phyloP scores from a whole-genome alignment of 2,113 vertebrate species.

The Paramormyrops kingsleyae region DNA sequence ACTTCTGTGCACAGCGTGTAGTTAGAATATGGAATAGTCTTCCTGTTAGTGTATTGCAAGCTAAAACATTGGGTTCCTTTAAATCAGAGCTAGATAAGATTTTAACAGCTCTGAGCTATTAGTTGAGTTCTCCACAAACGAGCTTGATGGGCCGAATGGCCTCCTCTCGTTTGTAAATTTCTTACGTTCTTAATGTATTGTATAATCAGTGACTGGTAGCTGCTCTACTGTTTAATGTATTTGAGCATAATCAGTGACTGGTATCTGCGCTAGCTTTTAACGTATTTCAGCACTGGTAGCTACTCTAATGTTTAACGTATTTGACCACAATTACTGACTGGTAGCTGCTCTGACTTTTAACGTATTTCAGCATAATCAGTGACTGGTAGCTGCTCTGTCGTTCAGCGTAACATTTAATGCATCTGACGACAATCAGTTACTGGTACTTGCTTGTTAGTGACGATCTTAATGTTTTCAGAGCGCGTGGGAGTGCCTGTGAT shows the following conservation, averaged over 20 bases:
- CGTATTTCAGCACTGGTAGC: not conserved
- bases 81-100: no score
- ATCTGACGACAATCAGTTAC: not conserved
- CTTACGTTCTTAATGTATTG: not conserved
- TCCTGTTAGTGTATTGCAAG: no score
- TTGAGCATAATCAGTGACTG: not conserved
- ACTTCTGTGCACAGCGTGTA: no score
- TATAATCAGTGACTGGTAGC: not conserved
- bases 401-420: not conserved
- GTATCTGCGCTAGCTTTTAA: not conserved
- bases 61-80: no score
- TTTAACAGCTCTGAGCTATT: no score
- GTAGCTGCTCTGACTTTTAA: not conserved
- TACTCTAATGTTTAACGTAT: not conserved
- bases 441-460: not conserved
- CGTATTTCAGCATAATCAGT: not conserved
- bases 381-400: not conserved
- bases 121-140: no score
- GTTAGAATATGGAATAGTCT: no score
- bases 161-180: no score
- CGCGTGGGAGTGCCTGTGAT: not conserved
- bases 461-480: not conserved
- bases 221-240: not conserved
- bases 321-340: not conserved
- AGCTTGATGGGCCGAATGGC: no score